Evolutionary conservation across 2,888 invertebrate genomes (phyloP), one percentile per base, ranked within the genome.

Genomic region (Ophonus ardosiacus): DNA sequence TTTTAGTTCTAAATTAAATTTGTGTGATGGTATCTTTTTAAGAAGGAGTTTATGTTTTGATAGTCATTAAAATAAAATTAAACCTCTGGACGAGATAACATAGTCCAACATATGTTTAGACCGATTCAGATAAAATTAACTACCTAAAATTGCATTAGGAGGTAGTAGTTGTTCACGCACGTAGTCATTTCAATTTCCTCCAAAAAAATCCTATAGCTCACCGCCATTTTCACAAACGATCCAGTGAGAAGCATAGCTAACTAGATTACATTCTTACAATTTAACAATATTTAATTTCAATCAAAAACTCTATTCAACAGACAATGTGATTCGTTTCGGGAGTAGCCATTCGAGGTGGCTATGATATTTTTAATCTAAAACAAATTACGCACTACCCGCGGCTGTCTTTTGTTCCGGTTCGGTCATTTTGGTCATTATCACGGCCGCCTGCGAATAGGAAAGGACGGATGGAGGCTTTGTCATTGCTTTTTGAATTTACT

Each of bases 341-440:
- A 31, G 80, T 38, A 15, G 40, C 40, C 57, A 40, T n/a, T n/a
- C 74, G 17, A 43, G 56, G 15, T 21, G 24, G 78, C 78, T 40
- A 78, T 84, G 84, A 78, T 78, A 84, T 78, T 84, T 84, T 84
- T 84, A 84, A 84, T 84, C 84, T 84, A 84, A 84, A 84, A 84
- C 84, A 84, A 84, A 84, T 84, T 84, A 84, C 84, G 84, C 78
- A 84, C 84, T 84, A 84, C 84, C 84, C 84, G 84, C 84, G 78
- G 84, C 78, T 78, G 78, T 65, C 84, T 84, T 84, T 84, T 84
- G 84, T 84, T 84, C 84, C 84, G 84, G 84, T 84, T 71, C 78
- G 84, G 56, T 84, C 84, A 84, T 78, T 84, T 84, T 17, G 78
- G 84, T 84, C 84, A 84, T 84, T 84, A 84, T 61, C 61, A 80